A percentile compares a stretch with the other conserved stretches of the same genome.
phyloP scores from a whole-genome alignment of 2,113 vertebrate species.

The Syngnathus typhle region DNA sequence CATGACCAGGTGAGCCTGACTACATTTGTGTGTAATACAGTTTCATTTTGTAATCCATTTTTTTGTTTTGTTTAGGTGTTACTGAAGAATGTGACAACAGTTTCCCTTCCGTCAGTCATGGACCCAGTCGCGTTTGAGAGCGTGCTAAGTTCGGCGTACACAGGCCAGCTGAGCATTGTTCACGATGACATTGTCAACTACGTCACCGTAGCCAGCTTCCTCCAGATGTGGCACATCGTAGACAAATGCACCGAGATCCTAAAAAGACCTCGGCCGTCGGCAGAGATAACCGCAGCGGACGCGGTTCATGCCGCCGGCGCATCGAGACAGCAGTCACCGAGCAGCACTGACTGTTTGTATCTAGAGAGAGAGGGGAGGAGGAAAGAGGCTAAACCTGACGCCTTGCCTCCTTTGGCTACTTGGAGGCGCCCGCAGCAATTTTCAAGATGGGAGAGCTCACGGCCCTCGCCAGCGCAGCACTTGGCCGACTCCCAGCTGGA shows the following conservation, averaged over 20 bases:
- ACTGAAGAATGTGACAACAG: constrained; percentile 74
- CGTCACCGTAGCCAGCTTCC: constrained; percentile 76
- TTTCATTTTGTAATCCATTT: background rate
- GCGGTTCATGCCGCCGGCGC: constrained; percentile 30
- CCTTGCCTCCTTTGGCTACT: constrained; percentile 65
- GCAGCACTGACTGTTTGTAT: constrained; percentile 72
- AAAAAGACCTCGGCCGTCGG: constrained; percentile 48
- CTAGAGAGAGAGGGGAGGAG: constrained; percentile 47
- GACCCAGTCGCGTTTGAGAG: constrained; percentile 75
- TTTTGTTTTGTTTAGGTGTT: constrained; percentile 59
- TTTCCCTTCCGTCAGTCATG: constrained; percentile 75
- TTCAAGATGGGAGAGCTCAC: constrained; percentile 50
- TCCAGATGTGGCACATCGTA: constrained; percentile 81
- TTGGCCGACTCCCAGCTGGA: constrained; percentile 60
- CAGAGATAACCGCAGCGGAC: constrained; percentile 21
- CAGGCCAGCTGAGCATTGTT: constrained; percentile 73
- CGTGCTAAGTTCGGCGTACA: constrained; percentile 74
- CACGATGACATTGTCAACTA: constrained; percentile 76
- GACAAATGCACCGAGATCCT: constrained; percentile 78
- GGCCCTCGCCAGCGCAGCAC: constrained; percentile 44
- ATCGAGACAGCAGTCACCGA: constrained; percentile 70
- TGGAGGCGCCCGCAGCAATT: constrained; percentile 71
- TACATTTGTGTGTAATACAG: background rate
- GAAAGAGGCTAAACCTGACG: constrained; percentile 52
- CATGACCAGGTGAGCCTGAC: constrained; percentile 75